These are phyloP conservation scores for Panulirus ornatus DNA, from an alignment of 1,140 invertebrate species.

Conservation along the genomic window DNA sequence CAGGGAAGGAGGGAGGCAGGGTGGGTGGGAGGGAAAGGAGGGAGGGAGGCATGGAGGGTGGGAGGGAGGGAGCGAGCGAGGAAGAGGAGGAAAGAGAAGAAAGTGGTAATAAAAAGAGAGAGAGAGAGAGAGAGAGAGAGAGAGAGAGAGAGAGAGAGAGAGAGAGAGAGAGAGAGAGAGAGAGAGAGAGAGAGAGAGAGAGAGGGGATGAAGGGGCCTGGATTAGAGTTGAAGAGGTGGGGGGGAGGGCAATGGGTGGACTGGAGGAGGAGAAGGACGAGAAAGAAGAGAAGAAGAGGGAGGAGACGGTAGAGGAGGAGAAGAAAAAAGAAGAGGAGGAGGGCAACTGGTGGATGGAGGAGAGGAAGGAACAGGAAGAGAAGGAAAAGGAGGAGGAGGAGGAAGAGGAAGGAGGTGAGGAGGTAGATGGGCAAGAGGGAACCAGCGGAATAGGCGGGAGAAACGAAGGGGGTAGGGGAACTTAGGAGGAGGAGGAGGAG, in stretches of 20 bases:
- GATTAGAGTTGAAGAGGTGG: not conserved
- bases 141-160: not conserved
- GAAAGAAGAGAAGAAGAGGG: not conserved
- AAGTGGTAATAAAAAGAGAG: not conserved
- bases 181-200: not conserved
- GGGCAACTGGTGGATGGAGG: too few relatives aligned
- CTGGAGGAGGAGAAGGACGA: not conserved
- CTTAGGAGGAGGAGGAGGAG: not conserved
- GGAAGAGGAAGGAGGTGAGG: not conserved
- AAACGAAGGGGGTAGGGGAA: not conserved
- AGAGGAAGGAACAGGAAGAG: not conserved
- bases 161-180: not conserved
- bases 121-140: not conserved
- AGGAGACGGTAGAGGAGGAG: not conserved
- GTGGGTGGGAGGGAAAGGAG: not conserved
- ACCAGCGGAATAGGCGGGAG: not conserved
- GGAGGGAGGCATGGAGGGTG: too few relatives aligned
- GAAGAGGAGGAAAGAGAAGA: not conserved
- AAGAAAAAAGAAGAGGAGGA: not conserved
- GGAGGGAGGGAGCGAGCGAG: not conserved
- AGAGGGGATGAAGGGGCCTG: not conserved
- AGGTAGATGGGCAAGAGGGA: not conserved
- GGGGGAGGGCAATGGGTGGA: not conserved
- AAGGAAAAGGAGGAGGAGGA: not conserved
- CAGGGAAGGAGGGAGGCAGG: not conserved